Evolutionary conservation across 2,797 vertebrate genomes (phyloP), one percentile per base, ranked within the genome.

Genomic region (Ciconia nigra): DNA sequence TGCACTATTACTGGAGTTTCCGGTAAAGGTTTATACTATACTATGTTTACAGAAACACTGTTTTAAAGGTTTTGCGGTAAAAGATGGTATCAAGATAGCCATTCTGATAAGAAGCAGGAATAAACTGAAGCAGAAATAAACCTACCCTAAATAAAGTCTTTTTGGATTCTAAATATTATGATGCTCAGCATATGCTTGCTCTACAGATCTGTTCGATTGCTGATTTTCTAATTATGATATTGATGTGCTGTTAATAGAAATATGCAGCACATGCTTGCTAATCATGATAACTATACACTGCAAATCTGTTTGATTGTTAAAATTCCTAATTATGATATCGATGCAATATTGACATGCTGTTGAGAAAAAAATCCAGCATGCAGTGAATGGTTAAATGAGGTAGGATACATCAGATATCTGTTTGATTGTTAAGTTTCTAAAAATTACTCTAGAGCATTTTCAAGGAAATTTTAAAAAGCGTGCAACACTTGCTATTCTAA

Each of bases 241-340:
- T 83, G 89, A 89, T 1, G 0, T 65, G 82, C 85, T 90, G 81
- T 84, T 97, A 96, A 94, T 58, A 96, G 89, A 96, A 96, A 93
- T 93, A 97, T 87, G 91, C 87, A 87, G 49, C 79, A 76, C 47
- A 35, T 39, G 74, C 91, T 88, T 94, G 80, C 87, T 92, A 94
- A 86, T 95, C 4, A 0, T 79, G 74, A 87, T 86, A 95, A 97
- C 92, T 80, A 95, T 67, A 79, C 65, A 26, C 26, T 58, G 78
- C 84, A 90, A 92, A 84, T 79, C 74, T 21, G 12, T 95, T 91
- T 80, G 89, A 94, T 86, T 90, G 73, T 82, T 96, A 85, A 94
- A 95, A 94, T 96, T 97, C 92, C 89, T 91, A 96, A 97, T 88
- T 66, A 95, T 81, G 66, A 72, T 87, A 93, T 91, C 1, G 84